Conservation (phyloP, 2,797 vertebrate genomes). For the Amazonetta brasiliensis region DNA sequence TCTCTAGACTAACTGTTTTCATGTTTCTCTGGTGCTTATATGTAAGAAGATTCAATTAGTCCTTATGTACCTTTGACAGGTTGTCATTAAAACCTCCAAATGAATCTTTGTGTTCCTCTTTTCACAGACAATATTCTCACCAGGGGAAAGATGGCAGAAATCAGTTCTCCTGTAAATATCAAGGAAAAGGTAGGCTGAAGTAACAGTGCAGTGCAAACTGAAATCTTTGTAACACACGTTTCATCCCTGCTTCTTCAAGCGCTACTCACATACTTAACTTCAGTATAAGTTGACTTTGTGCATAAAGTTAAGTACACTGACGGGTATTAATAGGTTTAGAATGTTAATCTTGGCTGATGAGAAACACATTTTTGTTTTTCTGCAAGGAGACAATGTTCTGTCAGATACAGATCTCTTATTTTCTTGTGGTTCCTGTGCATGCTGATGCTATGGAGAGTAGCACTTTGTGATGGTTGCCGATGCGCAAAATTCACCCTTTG, state of each 20-base stretch:
- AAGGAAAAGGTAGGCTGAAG: constrained; percentile 81
- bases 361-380: background rate
- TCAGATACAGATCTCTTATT: background rate
- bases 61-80: background rate
- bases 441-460: background rate
- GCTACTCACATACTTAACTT: background rate
- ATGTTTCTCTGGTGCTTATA: background rate
- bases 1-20: background rate
- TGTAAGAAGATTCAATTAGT: background rate
- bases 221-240: background rate
- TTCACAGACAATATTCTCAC: constrained; percentile 53
- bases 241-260: background rate
- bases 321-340: background rate
- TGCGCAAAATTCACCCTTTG: background rate
- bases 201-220: background rate
- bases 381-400: background rate
- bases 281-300: background rate
- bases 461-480: background rate
- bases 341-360: background rate
- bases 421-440: background rate
- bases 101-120: background rate
- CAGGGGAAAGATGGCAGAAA: constrained; percentile 79
- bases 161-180: constrained; percentile 80
- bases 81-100: constrained; percentile 15
- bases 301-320: background rate